These are phyloP conservation scores for Phaetusa simplex DNA, from an alignment of 2,113 vertebrate species.

Conservation along the genomic window DNA sequence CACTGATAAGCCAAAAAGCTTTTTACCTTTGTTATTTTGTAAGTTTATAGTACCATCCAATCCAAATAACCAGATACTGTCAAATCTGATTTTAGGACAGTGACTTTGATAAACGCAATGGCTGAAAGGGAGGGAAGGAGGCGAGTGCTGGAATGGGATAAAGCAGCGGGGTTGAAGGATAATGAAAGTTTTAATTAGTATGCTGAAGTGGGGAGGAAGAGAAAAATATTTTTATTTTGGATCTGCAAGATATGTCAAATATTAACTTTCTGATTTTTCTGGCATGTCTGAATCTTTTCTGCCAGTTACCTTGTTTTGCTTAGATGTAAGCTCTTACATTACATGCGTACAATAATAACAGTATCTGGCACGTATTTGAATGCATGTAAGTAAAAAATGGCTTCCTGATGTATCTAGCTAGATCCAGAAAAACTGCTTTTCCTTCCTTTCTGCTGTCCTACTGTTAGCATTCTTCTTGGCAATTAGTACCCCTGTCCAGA, in stretches of 20 bases:
- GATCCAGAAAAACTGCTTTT: neutral
- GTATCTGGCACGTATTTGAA: neutral
- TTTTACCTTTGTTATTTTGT: neutral
- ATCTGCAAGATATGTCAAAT: neutral
- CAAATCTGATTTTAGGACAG: neutral
- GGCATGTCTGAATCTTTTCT: neutral
- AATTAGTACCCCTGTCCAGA: neutral
- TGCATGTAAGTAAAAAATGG: neutral
- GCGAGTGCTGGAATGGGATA: neutral
- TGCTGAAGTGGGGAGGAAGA: neutral
- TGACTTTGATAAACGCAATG: neutral
- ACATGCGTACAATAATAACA: neutral
- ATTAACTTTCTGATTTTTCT: neutral
- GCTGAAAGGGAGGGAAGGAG: neutral
- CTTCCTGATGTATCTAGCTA: neutral
- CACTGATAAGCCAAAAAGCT: neutral
- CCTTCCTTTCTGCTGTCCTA: neutral
- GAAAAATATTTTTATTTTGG: neutral
- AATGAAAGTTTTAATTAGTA: neutral
- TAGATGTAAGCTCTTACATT: neutral
- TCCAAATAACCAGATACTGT: neutral
- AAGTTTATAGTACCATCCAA: neutral
- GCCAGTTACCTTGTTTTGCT: neutral
- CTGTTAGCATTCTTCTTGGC: neutral
- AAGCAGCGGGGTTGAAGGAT: neutral